These are phyloP conservation scores for Pluvialis apricaria DNA, from an alignment of 2,113 vertebrate genomes.

Conservation along the genomic window DNA sequence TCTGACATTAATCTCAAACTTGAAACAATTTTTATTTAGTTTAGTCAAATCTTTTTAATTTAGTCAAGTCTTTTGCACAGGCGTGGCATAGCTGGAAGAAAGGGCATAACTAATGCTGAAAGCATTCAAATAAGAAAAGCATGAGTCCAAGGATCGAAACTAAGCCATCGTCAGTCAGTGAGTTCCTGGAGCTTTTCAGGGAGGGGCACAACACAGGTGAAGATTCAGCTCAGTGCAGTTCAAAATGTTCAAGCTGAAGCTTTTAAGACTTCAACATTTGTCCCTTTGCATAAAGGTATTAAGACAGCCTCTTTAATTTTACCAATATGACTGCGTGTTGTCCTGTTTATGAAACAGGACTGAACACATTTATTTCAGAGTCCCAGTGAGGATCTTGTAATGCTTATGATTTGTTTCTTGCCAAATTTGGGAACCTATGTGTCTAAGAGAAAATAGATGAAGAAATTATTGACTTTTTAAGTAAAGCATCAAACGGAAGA, in stretches of 20 bases:
- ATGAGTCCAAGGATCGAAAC: background rate
- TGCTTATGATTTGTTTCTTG: background rate
- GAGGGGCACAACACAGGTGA: background rate
- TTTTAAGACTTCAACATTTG: background rate
- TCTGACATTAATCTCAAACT: background rate
- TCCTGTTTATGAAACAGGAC: background rate
- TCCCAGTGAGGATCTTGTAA: background rate
- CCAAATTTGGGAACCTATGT: background rate
- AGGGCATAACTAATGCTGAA: background rate
- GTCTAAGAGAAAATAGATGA: background rate
- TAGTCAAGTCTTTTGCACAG: background rate
- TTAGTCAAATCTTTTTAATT: background rate
- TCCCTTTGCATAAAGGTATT: background rate
- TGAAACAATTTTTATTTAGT: background rate
- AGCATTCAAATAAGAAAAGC: background rate
- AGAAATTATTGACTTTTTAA: background rate
- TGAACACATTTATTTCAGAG: background rate
- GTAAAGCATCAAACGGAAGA: background rate
- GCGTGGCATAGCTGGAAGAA: background rate
- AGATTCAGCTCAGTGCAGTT: background rate
- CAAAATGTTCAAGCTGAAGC: background rate
- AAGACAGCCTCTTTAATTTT: background rate
- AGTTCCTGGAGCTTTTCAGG: background rate
- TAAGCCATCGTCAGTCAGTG: background rate
- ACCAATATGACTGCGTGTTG: background rate